Conservation (phyloP, 2,113 vertebrate genomes). For the Brachypodius melanocephalos region DNA sequence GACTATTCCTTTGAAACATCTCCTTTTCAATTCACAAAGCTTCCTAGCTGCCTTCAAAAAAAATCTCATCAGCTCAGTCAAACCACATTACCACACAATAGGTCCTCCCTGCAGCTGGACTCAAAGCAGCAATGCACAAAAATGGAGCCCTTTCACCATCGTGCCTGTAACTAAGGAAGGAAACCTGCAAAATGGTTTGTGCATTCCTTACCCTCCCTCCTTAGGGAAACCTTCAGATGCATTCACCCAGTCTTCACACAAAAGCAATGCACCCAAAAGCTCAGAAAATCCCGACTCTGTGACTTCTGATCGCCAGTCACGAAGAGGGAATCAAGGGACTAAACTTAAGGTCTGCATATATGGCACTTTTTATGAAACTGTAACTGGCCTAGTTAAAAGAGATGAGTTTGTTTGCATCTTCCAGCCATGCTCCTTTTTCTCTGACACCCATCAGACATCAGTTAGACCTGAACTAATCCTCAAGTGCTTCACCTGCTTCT, state of each 20-base stretch:
- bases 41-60: background rate
- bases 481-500: background rate
- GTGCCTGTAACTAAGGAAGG: background rate
- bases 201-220: background rate
- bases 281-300: background rate
- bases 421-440: fast-evolving
- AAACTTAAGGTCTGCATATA: background rate
- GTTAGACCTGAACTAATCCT: background rate
- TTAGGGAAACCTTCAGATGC: background rate
- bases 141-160: background rate
- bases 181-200: background rate
- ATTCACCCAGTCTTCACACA: background rate
- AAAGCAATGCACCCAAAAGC: background rate
- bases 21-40: constrained; percentile 2
- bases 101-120: background rate
- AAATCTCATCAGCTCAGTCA: background rate
- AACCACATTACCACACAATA: background rate
- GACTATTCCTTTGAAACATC: background rate
- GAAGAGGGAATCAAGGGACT: background rate
- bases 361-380: background rate
- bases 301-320: background rate
- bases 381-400: background rate
- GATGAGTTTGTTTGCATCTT: background rate
- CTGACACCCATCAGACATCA: background rate
- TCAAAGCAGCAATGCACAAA: background rate